A percentile compares a stretch with the other conserved stretches of the same genome.
Evolutionary conservation across 2,113 vertebrate species (phyloP).

Genomic region (Arothron firmamentum): DNA sequence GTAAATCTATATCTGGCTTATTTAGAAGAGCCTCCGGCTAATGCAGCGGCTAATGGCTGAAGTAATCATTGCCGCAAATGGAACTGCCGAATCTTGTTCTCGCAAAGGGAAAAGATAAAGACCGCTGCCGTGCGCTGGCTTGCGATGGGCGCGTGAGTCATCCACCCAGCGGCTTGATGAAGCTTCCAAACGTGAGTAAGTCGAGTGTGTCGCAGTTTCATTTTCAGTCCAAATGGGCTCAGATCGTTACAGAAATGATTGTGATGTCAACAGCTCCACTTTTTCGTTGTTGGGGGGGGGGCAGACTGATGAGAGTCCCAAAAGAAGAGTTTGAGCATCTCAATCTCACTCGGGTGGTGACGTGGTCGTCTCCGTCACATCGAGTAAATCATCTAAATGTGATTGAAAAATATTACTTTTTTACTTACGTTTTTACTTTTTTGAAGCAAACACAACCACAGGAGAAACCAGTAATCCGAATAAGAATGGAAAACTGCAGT

Average conservation of each 20-base stretch:
- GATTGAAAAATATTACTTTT: too few relatives aligned
- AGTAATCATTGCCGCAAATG: constrained; percentile 68
- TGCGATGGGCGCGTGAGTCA: constrained; percentile 13
- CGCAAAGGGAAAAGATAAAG: constrained; percentile 28
- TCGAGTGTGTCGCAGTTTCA: constrained; percentile 16
- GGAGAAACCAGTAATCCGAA: too few relatives aligned
- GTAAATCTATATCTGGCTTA: constrained; percentile 67
- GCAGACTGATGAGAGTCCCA: background rate
- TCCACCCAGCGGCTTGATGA: constrained; percentile 27
- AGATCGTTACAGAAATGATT: background rate
- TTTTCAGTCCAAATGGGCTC: constrained; percentile 8
- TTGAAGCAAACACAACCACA: too few relatives aligned
- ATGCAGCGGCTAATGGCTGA: constrained; percentile 64
- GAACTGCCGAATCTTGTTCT: constrained; percentile 44
- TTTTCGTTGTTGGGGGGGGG: background rate
- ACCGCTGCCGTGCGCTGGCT: constrained; percentile 15
- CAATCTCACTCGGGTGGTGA: too few relatives aligned
- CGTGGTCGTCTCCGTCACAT: too few relatives aligned
- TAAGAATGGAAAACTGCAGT: too few relatives aligned
- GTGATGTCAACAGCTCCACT: too few relatives aligned
- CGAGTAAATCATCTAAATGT: too few relatives aligned
- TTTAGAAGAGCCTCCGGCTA: constrained; percentile 63
- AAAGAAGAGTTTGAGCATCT: too few relatives aligned
- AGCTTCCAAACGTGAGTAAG: constrained; percentile 18
- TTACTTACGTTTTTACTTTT: too few relatives aligned